Percentiles rank a stretch among this genome's conserved stretches.
These are phyloP conservation scores for Nemotelus pantherinus DNA, from an alignment of 2,888 invertebrate species.

Conservation along the genomic window DNA sequence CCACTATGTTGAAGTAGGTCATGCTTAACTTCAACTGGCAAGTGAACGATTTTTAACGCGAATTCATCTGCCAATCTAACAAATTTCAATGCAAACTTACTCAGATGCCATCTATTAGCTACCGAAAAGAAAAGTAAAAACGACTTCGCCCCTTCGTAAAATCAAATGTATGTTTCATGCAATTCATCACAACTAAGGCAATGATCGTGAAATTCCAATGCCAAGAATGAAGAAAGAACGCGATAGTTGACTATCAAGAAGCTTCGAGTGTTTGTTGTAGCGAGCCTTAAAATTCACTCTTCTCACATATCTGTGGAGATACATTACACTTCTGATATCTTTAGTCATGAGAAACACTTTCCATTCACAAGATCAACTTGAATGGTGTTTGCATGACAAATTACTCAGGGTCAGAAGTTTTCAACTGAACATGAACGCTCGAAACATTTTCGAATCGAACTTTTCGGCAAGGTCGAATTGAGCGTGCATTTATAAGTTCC, in stretches of 20 bases:
- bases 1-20: too few species aligned
- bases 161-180: background rate
- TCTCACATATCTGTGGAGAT: too few species aligned
- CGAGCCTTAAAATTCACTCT: background rate
- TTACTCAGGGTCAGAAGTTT: background rate
- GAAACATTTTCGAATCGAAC: background rate
- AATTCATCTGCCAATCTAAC: too few species aligned
- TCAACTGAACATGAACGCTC: background rate
- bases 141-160: too few species aligned
- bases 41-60: too few species aligned
- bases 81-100: too few species aligned
- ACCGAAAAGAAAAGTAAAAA: too few species aligned
- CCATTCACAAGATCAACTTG: background rate
- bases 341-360: constrained; percentile 1
- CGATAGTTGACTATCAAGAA: background rate
- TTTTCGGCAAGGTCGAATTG: background rate
- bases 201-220: constrained; percentile 5
- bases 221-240: background rate
- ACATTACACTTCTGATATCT: background rate
- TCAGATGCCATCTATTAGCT: too few species aligned
- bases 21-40: too few species aligned
- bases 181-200: background rate
- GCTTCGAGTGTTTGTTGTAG: background rate
- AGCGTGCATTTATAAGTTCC: background rate
- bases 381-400: background rate